Percentiles rank a stretch among this genome's conserved stretches.
phyloP scores from a whole-genome alignment of 2,888 invertebrate species.

The Hirtodrosophila histrioides region DNA sequence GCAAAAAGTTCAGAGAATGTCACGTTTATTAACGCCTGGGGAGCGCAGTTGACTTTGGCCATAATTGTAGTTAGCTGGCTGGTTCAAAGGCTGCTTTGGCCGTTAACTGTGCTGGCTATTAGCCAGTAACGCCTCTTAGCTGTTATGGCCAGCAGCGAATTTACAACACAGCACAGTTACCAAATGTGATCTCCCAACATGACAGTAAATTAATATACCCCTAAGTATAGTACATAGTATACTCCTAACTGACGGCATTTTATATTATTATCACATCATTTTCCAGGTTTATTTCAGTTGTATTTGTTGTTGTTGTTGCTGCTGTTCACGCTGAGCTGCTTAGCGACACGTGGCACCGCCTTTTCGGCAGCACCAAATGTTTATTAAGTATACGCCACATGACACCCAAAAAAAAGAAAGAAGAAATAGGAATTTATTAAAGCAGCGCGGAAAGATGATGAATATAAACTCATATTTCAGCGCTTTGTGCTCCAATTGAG shows the following conservation, averaged over 20 bases:
- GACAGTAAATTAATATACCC: constrained; percentile 46
- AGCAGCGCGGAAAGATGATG: constrained; percentile 3
- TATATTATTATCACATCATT: constrained; percentile 30
- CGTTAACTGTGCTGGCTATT: constrained; percentile 2
- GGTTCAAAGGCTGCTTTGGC: constrained; percentile 7
- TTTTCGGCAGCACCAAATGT: neutral
- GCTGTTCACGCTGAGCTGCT: constrained; percentile 37
- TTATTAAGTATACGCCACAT: constrained; percentile 60
- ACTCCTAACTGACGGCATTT: constrained; percentile 17
- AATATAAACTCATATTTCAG: constrained; percentile 16
- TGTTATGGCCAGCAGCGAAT: constrained; percentile 28
- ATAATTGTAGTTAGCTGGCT: constrained; percentile 38
- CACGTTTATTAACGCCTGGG: constrained; percentile 59
- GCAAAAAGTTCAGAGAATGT: constrained; percentile 40
- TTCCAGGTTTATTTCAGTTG: constrained; percentile 10
- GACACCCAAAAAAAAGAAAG: constrained; percentile 17
- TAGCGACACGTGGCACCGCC: constrained; percentile 49
- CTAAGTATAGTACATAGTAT: neutral
- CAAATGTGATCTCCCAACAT: constrained; percentile 29
- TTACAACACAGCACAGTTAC: constrained; percentile 11
- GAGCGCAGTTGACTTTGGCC: constrained; percentile 56
- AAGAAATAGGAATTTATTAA: constrained; percentile 7
- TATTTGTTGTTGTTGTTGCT: constrained; percentile 1
- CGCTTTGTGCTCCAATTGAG: constrained; percentile 40
- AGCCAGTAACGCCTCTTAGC: constrained; percentile 20